Percentiles rank a stretch among this genome's conserved stretches.
Evolutionary conservation across 2,113 vertebrate species (phyloP).

Genomic region (Eudyptes chrysolophus): DNA sequence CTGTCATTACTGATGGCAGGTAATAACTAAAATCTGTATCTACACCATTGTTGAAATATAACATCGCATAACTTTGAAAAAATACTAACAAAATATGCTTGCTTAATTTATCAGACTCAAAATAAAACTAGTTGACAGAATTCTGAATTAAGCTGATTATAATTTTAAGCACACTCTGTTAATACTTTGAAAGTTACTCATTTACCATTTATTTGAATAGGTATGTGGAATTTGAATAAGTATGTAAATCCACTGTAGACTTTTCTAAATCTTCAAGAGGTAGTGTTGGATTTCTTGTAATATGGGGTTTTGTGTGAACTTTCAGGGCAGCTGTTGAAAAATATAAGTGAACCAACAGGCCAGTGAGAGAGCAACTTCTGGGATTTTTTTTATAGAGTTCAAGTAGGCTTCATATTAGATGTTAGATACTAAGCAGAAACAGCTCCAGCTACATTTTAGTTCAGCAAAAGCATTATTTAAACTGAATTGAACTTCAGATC

Average conservation of each 20-base stretch:
- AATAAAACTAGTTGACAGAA: conserved; percentile 33
- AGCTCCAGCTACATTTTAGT: background rate
- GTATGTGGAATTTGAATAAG: background rate
- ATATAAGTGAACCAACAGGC: background rate
- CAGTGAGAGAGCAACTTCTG: background rate
- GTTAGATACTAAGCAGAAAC: background rate
- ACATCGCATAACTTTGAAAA: background rate
- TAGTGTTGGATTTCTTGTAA: background rate
- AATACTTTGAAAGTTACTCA: background rate
- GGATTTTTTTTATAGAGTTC: background rate
- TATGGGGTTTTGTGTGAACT: background rate
- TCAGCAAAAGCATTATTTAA: background rate
- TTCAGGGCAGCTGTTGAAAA: background rate
- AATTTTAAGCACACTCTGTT: background rate
- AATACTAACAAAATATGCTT: background rate
- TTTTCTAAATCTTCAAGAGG: background rate
- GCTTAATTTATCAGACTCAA: conserved; percentile 28
- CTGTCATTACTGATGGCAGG: conserved; percentile 6
- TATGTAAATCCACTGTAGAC: background rate
- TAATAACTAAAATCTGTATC: conserved; percentile 33
- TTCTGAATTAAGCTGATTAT: conserved; percentile 37
- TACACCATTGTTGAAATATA: background rate
- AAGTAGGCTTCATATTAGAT: background rate
- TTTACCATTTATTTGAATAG: background rate
- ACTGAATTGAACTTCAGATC: background rate